A percentile compares a stretch with the other conserved stretches of the same genome.
phyloP scores from a whole-genome alignment of 2,113 vertebrate genomes.

The Cygnus buccinator region DNA sequence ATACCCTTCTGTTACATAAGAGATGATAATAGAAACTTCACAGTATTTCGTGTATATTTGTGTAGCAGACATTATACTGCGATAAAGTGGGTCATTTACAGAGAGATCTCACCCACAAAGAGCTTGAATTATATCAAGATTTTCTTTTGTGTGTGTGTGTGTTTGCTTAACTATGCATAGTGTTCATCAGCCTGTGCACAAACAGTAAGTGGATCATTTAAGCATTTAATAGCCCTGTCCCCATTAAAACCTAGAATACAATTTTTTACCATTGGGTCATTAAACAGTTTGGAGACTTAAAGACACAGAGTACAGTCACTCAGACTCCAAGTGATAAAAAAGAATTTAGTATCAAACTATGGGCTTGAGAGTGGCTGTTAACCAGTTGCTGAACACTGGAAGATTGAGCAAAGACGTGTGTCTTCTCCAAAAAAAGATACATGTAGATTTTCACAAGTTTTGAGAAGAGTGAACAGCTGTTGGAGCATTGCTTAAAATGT shows the following conservation, averaged over 20 bases:
- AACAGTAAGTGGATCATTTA: background rate
- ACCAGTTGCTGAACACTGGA: background rate
- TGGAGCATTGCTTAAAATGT: background rate
- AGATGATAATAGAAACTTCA: background rate
- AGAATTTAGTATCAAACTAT: background rate
- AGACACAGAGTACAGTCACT: background rate
- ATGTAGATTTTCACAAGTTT: background rate
- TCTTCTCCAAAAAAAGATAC: background rate
- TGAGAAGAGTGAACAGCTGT: background rate
- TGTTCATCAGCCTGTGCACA: background rate
- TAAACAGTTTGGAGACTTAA: background rate
- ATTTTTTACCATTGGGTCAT: background rate
- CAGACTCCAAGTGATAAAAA: background rate
- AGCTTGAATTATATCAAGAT: background rate
- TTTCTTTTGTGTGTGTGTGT: background rate
- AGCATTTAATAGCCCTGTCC: background rate
- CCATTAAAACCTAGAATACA: background rate
- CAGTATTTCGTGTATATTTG: background rate
- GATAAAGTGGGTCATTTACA: background rate
- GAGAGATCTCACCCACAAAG: background rate
- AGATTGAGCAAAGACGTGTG: background rate
- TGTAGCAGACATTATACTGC: background rate
- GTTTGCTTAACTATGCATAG: background rate
- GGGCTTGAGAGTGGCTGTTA: background rate
- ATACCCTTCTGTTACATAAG: background rate